Conservation (phyloP, 2,797 vertebrate species). For the Sciurus carolinensis region DNA sequence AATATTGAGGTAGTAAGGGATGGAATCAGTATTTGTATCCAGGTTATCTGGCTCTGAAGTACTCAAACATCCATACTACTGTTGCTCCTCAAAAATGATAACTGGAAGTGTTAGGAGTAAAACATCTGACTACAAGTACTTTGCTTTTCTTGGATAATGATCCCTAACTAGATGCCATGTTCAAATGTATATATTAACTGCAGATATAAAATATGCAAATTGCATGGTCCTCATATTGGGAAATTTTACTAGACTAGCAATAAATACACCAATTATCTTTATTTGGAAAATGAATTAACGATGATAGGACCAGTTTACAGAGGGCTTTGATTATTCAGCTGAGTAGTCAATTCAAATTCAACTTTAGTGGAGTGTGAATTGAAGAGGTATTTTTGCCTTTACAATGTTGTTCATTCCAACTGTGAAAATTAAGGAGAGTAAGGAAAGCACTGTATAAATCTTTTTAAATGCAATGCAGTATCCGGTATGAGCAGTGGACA, state of each 20-base stretch:
- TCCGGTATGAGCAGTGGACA: background rate
- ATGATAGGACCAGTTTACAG: background rate
- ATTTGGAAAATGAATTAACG: background rate
- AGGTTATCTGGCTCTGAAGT: background rate
- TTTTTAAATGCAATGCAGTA: background rate
- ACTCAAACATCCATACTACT: background rate
- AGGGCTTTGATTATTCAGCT: background rate
- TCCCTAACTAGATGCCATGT: background rate
- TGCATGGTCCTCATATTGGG: background rate
- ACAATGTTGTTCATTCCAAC: background rate
- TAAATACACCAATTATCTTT: conserved; percentile 18
- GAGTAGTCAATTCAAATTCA: conserved; percentile 12
- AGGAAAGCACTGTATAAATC: background rate
- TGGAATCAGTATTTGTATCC: background rate
- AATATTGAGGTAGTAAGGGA: background rate
- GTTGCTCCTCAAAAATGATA: background rate
- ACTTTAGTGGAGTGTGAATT: conserved; percentile 35
- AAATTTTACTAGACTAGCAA: background rate
- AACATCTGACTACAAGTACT: background rate
- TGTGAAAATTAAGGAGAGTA: conserved; percentile 41
- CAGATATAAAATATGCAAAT: background rate
- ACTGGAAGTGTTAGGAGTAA: background rate
- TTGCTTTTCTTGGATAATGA: background rate
- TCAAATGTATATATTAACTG: background rate
- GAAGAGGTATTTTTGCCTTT: conserved; percentile 3